A percentile compares a stretch with the other conserved stretches of the same genome.
Evolutionary conservation across 2,888 invertebrate genomes (phyloP).

Genomic region (Amiota mariae): DNA sequence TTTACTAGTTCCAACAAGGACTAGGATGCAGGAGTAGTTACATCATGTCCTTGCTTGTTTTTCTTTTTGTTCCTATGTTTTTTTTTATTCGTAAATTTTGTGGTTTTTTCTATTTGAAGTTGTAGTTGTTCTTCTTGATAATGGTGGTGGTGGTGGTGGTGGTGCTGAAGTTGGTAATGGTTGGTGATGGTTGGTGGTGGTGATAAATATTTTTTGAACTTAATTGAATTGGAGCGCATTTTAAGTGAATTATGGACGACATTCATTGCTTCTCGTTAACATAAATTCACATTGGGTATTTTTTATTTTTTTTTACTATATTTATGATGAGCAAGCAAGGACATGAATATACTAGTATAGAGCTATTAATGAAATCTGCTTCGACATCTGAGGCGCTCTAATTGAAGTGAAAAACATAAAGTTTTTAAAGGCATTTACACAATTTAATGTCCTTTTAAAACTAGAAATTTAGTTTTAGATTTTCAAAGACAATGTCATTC

Average conservation of each 20-base stretch:
- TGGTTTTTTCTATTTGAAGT: constrained; percentile 50
- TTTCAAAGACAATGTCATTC: too few species aligned
- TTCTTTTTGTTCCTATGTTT: background rate
- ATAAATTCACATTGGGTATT: constrained; percentile 48
- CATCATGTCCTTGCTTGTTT: constrained; percentile 41
- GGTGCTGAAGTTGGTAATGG: too few species aligned
- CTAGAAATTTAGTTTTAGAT: too few species aligned
- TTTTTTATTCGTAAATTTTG: constrained; percentile 33
- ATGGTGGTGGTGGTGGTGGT: too few species aligned
- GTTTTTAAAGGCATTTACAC: constrained; percentile 17
- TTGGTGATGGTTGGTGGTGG: background rate
- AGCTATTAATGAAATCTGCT: constrained; percentile 16
- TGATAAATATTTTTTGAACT: constrained; percentile 57
- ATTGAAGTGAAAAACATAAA: constrained; percentile 19
- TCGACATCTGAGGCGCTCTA: constrained; percentile 13
- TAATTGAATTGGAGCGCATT: constrained; percentile 64
- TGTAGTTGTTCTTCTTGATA: background rate
- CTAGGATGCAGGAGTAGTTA: constrained; percentile 5
- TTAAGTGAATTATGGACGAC: constrained; percentile 51
- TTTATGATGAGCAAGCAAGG: too few species aligned
- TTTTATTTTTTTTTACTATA: background rate
- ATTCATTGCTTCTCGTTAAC: constrained; percentile 49
- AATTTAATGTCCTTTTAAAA: constrained; percentile 7
- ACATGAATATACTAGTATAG: too few species aligned
- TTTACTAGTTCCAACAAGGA: background rate